Conservation (phyloP, 2,888 invertebrate species). For the Rotaria sp. region DNA sequence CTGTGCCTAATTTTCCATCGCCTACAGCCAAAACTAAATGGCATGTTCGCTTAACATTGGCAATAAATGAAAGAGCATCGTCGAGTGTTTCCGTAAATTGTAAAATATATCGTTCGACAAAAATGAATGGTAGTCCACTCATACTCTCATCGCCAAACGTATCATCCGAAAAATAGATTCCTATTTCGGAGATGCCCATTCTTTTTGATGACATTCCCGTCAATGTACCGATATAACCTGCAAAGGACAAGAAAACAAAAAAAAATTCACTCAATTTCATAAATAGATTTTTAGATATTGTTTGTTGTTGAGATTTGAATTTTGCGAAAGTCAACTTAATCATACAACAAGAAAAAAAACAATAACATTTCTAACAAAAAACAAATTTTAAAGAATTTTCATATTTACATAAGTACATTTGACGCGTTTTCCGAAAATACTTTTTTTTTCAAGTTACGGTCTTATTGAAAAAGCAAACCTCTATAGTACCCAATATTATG, state of each 20-base stretch:
- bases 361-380: too few relatives aligned
- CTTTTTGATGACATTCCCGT: constrained; percentile 33
- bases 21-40: constrained; percentile 37
- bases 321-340: too few relatives aligned
- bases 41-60: constrained; percentile 36
- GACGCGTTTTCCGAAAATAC: too few relatives aligned
- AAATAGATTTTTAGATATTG: too few relatives aligned
- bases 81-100: constrained; percentile 36
- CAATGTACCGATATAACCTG: constrained; percentile 36
- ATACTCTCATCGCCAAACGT: constrained; percentile 39
- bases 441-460: too few relatives aligned
- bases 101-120: constrained; percentile 37
- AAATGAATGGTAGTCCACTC: constrained; percentile 39
- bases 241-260: neutral
- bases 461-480: too few relatives aligned
- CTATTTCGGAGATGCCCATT: constrained; percentile 39
- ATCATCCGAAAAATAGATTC: constrained; percentile 39
- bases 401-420: too few relatives aligned
- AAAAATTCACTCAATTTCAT: too few relatives aligned
- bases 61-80: constrained; percentile 30
- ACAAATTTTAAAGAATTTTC: too few relatives aligned
- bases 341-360: too few relatives aligned
- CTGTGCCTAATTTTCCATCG: constrained; percentile 38
- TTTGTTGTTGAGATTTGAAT: too few relatives aligned
- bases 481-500: too few relatives aligned